These are phyloP conservation scores for Callochromis pleurospilus DNA, from an alignment of 2,113 vertebrate species.

Conservation along the genomic window DNA sequence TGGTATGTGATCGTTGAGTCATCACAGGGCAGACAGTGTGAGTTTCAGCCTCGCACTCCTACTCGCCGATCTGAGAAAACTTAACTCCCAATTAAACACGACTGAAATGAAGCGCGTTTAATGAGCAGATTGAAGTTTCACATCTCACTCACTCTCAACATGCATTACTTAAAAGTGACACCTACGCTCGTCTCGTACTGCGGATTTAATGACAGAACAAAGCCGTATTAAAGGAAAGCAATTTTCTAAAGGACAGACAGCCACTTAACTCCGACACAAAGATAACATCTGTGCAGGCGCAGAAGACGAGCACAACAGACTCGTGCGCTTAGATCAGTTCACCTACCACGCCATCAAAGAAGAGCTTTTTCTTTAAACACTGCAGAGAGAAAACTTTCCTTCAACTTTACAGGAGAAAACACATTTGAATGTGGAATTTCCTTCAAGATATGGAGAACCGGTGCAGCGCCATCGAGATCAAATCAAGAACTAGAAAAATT, in stretches of 20 bases:
- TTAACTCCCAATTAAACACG: background rate
- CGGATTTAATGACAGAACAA: background rate
- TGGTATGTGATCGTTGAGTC: background rate
- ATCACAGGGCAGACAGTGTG: background rate
- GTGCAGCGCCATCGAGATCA: background rate
- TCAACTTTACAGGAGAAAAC: background rate
- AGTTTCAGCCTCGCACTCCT: background rate
- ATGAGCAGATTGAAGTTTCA: background rate
- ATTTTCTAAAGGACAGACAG: background rate
- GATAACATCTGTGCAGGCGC: background rate
- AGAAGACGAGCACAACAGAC: background rate
- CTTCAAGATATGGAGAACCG: background rate
- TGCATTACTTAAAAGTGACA: background rate
- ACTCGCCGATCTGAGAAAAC: background rate
- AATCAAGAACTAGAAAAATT: background rate
- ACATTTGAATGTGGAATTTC: background rate
- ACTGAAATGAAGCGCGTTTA: background rate
- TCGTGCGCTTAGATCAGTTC: background rate
- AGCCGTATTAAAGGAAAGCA: background rate
- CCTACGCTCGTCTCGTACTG: background rate
- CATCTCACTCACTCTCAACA: background rate
- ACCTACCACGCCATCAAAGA: background rate
- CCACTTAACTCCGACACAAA: background rate
- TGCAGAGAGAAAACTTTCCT: background rate
- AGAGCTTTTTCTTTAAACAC: background rate